Evolutionary conservation across 1,140 invertebrate genomes (phyloP), one percentile per base, ranked within the genome.

Genomic region (Drosophila melanogaster): DNA sequence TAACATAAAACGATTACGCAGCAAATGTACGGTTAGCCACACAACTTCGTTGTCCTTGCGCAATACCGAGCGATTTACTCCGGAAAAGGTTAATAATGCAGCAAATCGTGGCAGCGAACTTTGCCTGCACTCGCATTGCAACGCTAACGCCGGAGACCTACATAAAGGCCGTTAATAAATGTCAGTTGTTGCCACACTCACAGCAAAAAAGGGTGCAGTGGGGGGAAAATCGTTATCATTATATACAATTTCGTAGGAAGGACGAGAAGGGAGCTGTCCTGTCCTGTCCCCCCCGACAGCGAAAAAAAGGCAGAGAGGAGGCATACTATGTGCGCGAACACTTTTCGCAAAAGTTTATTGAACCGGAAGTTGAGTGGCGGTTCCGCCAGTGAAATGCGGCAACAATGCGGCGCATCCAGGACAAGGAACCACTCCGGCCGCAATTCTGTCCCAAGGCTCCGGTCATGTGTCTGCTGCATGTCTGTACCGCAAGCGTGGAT

Each of bases 271-370:
- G 5, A 44, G 19, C 19, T 22, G 19, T 22, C 19, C 19, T 22
- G 19, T 22, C 19, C 19, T 19, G 19, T 2, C 19, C 19, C 19
- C 19, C 19, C 19, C 35, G 14, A 40, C 47, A n/a, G 38, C 30
- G 41, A 60, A 38, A 64, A 41, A 46, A 12, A 56, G 49, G 55
- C 53, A 47, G 43, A 59, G 46, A 46, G 40, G 43, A 60, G 46
- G 55, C 47, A 55, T 77, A 84, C 77, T 78, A 74, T 81, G 59
- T 85, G 62, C 51, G 81, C 61, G 61, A 59, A 83, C 62, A 75
- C 54, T 84, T 78, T 81, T 81, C 55, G 66, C 79, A 67, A 89
- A 69, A 89, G 85, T 89, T 89, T 89, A 89, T 89, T 89, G 84
- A 89, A 89, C 84, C 85, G 79, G 73, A 89, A 89, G 79, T 89